Conservation (phyloP, 2,888 invertebrate genomes). For the Geophilus truncorum region DNA sequence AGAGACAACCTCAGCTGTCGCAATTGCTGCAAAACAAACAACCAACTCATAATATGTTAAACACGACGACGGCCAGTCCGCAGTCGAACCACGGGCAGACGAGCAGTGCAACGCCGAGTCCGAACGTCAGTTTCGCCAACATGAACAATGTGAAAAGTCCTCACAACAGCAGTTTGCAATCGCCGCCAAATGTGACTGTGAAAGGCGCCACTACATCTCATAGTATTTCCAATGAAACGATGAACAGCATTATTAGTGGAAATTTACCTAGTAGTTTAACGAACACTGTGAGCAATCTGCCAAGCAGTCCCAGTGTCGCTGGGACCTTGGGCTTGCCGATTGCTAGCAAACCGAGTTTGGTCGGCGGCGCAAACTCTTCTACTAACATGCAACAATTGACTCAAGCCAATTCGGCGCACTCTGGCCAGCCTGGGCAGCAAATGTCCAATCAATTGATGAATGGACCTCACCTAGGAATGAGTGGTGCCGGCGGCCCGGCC, state of each 20-base stretch:
- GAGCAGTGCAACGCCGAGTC: slow-evolving; percentile 36
- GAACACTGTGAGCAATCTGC: slow-evolving; percentile 34
- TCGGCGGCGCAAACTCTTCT: slow-evolving; percentile 39
- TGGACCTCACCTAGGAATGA: slow-evolving; percentile 44
- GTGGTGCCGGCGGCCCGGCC: slow-evolving; percentile 35
- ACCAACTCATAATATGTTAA: slow-evolving; percentile 35
- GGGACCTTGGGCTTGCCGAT: slow-evolving; percentile 28
- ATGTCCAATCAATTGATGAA: slow-evolving; percentile 43
- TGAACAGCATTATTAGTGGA: slow-evolving; percentile 39
- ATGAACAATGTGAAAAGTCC: slow-evolving; percentile 40
- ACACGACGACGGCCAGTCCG: slow-evolving; percentile 33
- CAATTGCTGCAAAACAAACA: slow-evolving; percentile 37
- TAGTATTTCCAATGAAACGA: slow-evolving; percentile 41
- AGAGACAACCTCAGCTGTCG: slow-evolving; percentile 39
- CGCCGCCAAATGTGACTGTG: slow-evolving; percentile 75
- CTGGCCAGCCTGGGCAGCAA: slow-evolving; percentile 36
- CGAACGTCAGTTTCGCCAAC: slow-evolving; percentile 38
- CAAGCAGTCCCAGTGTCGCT: slow-evolving; percentile 29
- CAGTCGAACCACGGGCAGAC: slow-evolving; percentile 36
- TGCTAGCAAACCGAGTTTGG: slow-evolving; percentile 33
- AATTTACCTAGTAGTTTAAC: slow-evolving; percentile 35
- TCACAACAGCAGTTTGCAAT: slow-evolving; percentile 56
- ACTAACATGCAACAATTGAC: slow-evolving; percentile 37
- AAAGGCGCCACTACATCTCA: slow-evolving; percentile 43
- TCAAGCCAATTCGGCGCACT: slow-evolving; percentile 34